Conservation (phyloP, 2,888 invertebrate species). For the Myopa tessellatipennis region DNA sequence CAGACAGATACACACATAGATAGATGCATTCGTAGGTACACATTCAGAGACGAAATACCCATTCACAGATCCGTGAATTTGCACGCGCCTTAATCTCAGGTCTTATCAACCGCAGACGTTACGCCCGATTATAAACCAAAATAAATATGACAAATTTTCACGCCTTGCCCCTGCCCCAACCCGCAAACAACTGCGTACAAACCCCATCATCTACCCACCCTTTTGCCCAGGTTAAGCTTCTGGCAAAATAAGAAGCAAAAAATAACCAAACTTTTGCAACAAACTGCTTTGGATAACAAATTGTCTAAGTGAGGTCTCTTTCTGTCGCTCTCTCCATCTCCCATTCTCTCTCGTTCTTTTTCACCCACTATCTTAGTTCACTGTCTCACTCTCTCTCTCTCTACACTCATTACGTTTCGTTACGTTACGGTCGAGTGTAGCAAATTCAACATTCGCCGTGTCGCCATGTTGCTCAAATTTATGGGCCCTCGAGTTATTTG, state of each 20-base stretch:
- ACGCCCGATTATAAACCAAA: constrained; percentile 27
- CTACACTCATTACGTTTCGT: not conserved
- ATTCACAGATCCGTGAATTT: not conserved
- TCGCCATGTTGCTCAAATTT: constrained; percentile 26
- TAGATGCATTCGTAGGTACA: not conserved
- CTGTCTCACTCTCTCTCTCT: not conserved
- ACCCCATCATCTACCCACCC: no score
- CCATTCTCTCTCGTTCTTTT: no score
- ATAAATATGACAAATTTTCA: constrained; percentile 18
- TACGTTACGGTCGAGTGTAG: not conserved
- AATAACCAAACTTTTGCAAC: not conserved
- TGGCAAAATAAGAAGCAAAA: not conserved
- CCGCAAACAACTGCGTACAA: not conserved
- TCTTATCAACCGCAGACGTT: constrained; percentile 32
- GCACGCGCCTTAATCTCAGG: constrained; percentile 32
- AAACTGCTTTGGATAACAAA: not conserved
- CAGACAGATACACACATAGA: not conserved
- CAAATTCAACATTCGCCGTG: constrained; percentile 15
- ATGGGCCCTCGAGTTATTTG: constrained; percentile 31
- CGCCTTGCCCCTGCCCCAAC: not conserved
- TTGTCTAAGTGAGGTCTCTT: not conserved
- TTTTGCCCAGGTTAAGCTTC: not conserved
- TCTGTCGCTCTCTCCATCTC: not conserved
- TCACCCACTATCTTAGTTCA: no score
- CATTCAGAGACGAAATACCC: not conserved